These are phyloP conservation scores for Latrodectus hesperus DNA, from an alignment of 2,888 invertebrate genomes.

Conservation along the genomic window DNA sequence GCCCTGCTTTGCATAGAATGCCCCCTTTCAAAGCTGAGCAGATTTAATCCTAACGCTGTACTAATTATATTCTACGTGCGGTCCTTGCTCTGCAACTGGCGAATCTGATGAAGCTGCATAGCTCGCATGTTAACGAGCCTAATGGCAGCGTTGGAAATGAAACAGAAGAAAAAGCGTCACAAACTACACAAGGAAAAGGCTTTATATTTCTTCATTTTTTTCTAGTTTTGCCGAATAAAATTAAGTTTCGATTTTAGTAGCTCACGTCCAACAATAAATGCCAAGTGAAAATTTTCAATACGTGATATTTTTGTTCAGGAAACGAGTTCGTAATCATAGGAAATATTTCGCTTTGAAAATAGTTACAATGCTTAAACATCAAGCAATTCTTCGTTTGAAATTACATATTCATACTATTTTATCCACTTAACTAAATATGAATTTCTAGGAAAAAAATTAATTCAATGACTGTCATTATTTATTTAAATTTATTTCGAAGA, in stretches of 20 bases:
- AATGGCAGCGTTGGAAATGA: slow-evolving; percentile 36
- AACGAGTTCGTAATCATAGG: too few relatives aligned
- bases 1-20: slow-evolving; percentile 58
- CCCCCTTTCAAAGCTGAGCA: slow-evolving; percentile 5
- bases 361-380: too few relatives aligned
- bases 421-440: too few relatives aligned
- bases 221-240: slow-evolving; percentile 46
- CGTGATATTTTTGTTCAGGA: slow-evolving; percentile 31
- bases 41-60: slow-evolving; percentile 58
- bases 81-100: slow-evolving; percentile 45
- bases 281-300: slow-evolving; percentile 58
- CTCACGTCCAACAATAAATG: slow-evolving; percentile 66
- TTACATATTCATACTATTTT: too few relatives aligned
- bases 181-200: slow-evolving; percentile 28
- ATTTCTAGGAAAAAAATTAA: too few relatives aligned
- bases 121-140: slow-evolving; percentile 64
- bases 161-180: slow-evolving; percentile 25
- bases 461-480: too few relatives aligned
- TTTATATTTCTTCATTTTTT: slow-evolving; percentile 38
- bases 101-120: slow-evolving; percentile 60
- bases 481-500: too few relatives aligned
- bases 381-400: too few relatives aligned
- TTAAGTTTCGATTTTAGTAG: slow-evolving; percentile 61
- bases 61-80: slow-evolving; percentile 67
- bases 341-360: too few relatives aligned